phyloP scores from a whole-genome alignment of 1,140 invertebrate genomes.

The Drosophila melanica region DNA sequence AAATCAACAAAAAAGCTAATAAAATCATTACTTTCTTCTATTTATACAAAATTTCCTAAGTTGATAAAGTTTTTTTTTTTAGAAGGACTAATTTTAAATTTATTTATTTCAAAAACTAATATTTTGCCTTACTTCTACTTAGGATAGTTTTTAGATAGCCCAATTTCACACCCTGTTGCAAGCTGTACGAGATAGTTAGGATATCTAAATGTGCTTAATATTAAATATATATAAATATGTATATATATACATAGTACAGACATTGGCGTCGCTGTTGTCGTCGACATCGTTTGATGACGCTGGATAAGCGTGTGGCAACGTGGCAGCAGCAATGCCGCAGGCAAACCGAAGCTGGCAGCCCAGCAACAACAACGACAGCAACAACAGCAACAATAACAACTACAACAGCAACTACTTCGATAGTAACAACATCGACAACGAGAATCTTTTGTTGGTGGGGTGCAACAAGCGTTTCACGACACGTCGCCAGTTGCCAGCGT shows the following conservation, averaged over 20 bases:
- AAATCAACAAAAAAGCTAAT: too few species aligned
- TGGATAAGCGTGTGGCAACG: conserved; percentile 70
- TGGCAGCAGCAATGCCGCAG: conserved; percentile 65
- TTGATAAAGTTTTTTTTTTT: too few species aligned
- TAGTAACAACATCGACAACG: neutral
- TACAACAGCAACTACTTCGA: conserved; percentile 20
- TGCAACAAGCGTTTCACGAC: conserved; percentile 73
- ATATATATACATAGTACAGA: neutral
- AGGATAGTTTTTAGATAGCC: too few species aligned
- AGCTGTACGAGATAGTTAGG: neutral
- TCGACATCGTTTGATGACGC: conserved; percentile 76
- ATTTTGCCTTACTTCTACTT: too few species aligned
- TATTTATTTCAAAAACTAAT: too few species aligned
- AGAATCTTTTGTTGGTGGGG: conserved; percentile 32
- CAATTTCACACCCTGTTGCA: neutral
- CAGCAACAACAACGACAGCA: conserved; percentile 22
- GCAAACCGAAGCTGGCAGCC: conserved; percentile 60
- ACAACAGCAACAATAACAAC: conserved; percentile 17
- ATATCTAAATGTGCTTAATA: neutral
- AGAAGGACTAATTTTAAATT: too few species aligned
- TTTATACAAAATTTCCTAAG: too few species aligned
- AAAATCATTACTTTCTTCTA: too few species aligned
- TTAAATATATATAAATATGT: neutral
- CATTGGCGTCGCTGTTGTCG: conserved; percentile 49
- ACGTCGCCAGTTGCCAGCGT: conserved; percentile 67